A percentile compares a stretch with the other conserved stretches of the same genome.
phyloP scores from a whole-genome alignment of 2,888 invertebrate genomes.

The Lycocerus yunnanus region DNA sequence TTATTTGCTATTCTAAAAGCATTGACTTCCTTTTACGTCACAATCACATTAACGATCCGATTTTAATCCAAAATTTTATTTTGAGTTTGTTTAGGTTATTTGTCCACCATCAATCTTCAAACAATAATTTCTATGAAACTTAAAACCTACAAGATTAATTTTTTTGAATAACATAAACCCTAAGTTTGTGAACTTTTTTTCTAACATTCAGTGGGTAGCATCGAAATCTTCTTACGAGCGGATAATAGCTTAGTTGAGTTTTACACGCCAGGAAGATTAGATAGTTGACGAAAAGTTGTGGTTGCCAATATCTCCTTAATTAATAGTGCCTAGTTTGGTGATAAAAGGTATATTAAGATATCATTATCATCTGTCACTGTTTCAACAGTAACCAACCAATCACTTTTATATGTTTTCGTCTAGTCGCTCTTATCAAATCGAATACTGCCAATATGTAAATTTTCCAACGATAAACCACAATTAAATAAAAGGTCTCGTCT shows the following conservation, averaged over 20 bases:
- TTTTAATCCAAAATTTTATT: not conserved
- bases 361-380: constrained; percentile 22
- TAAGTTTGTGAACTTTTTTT: not conserved
- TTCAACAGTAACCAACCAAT: constrained; percentile 12
- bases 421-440: not conserved
- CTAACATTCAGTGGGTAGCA: constrained; percentile 20
- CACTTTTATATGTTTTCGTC: constrained; percentile 13
- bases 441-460: not conserved
- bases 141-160: not conserved
- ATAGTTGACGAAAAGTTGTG: constrained; percentile 19
- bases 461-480: not conserved
- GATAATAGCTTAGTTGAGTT: constrained; percentile 27
- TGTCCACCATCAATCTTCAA: not conserved
- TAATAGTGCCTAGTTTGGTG: constrained; percentile 21
- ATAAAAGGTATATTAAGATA: constrained; percentile 24
- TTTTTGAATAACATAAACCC: not conserved
- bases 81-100: not conserved
- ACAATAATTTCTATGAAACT: not conserved
- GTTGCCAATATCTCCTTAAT: constrained; percentile 28
- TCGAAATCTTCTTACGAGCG: constrained; percentile 12
- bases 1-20: not conserved
- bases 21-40: not conserved
- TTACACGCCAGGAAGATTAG: constrained; percentile 21
- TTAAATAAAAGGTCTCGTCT: not conserved
- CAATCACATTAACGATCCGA: not conserved